phyloP scores from a whole-genome alignment of 2,797 vertebrate genomes.

The Hydrolagus colliei region DNA sequence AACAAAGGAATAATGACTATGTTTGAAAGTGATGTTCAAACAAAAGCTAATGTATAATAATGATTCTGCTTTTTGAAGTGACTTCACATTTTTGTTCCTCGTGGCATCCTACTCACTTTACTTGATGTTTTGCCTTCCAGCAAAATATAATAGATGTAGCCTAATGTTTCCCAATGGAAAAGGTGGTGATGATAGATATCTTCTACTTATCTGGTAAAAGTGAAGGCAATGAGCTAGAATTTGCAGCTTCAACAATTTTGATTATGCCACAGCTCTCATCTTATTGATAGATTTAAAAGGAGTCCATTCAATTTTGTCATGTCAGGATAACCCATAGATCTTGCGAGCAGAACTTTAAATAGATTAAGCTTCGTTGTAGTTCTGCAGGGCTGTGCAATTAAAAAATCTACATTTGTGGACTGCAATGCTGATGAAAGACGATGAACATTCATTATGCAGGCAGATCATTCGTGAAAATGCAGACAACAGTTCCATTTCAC shows the following conservation, averaged over 20 bases:
- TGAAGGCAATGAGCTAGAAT: constrained; percentile 35
- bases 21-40: neutral
- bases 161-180: constrained; percentile 39
- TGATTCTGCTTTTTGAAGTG: neutral
- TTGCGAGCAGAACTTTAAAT: neutral
- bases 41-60: neutral
- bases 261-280: constrained; percentile 34
- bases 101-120: constrained; percentile 37
- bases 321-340: neutral
- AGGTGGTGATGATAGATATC: constrained; percentile 42
- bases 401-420: neutral
- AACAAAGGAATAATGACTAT: neutral
- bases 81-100: constrained; percentile 30
- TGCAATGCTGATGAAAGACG: neutral
- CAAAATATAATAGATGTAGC: constrained; percentile 39
- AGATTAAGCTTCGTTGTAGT: neutral
- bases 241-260: constrained; percentile 37
- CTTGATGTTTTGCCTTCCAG: constrained; percentile 37
- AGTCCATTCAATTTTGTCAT: constrained; percentile 1
- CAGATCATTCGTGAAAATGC: neutral
- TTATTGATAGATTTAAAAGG: constrained; percentile 41
- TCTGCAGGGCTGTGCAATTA: neutral
- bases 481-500: neutral
- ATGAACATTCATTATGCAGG: neutral
- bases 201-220: constrained; percentile 40